These are phyloP conservation scores for Saccopteryx bilineata DNA, from an alignment of 2,113 vertebrate genomes.

Conservation along the genomic window DNA sequence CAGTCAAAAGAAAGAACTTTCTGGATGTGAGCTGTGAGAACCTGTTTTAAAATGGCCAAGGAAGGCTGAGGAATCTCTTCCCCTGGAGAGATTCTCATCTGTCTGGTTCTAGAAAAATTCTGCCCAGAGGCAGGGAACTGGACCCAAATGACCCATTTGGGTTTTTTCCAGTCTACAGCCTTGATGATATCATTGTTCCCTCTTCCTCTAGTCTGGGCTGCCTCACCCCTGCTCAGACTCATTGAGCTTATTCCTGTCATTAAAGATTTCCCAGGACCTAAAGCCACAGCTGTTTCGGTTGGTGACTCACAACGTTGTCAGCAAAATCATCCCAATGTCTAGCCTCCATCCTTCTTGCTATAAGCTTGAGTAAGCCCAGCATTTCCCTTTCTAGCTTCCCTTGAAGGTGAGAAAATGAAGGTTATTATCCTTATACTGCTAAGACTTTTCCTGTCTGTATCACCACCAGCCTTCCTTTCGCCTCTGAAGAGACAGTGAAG, in stretches of 20 bases:
- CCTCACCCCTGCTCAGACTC: slow-evolving; percentile 58
- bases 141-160: slow-evolving; percentile 57
- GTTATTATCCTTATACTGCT: background rate
- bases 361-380: slow-evolving; percentile 60
- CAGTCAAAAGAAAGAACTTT: slow-evolving; percentile 40
- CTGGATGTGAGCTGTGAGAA: slow-evolving; percentile 44
- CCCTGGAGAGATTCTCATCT: slow-evolving; percentile 44
- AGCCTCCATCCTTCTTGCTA: slow-evolving; percentile 60
- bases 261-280: slow-evolving; percentile 48
- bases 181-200: slow-evolving; percentile 53
- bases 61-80: slow-evolving; percentile 55
- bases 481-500: background rate
- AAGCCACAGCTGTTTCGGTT: slow-evolving; percentile 45
- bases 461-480: background rate
- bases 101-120: slow-evolving; percentile 57
- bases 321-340: slow-evolving; percentile 56
- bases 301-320: slow-evolving; percentile 72
- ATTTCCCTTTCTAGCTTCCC: slow-evolving; percentile 47
- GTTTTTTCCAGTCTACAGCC: slow-evolving; percentile 51
- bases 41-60: slow-evolving; percentile 8
- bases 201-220: slow-evolving; percentile 1
- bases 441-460: background rate
- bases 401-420: background rate
- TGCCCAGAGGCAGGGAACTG: slow-evolving; percentile 53
- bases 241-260: slow-evolving; percentile 23